Evolutionary conservation across 2,797 vertebrate genomes (phyloP), one percentile per base, ranked within the genome.

Genomic region (Phyllotis vaccarum): DNA sequence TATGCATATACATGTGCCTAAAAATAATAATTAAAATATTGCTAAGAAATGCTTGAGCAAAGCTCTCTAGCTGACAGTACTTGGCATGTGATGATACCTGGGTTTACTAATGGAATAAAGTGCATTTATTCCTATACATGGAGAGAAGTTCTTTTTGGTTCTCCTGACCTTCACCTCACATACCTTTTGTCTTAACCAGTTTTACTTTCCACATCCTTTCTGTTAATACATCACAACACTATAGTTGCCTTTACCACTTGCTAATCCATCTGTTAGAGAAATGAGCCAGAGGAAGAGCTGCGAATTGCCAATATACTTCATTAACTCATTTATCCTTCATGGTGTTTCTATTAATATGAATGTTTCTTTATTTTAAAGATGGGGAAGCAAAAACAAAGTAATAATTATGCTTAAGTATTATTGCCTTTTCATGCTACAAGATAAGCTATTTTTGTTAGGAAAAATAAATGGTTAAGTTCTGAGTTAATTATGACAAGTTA

Each of bases 61-160:
- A 21, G 11, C 24, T 80, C 13, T 12, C 5, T 46, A 11, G 5
- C 0, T 64, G 40, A 34, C 12, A 89, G 4, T 37, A 29, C 2
- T 37, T 89, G 27, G 1, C 13, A 34, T 7, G 5, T 40, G 2
- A 27, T 37, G 17, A 27, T 49, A 24, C 64, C 13, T 68, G 7
- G 14, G 9, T 2, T 13, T 81, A 12, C 9, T 86, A 3, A 17
- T 21, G 81, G 27, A 76, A 54, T 5, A 81, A 24, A 10, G 0
- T 0, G 1, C 24, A 76, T n/a, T n/a, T n/a, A n/a, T 66, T 7
- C 12, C 12, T 14, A 1, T 2, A 1, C 54, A 5, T 43, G 72
- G 75, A 34, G 40, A 29, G 6, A 54, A 52, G 9, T 72, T 70
- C 5, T 37, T 17, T 12, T 37, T 81, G 46, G 22, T 56, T 60